Percentiles rank a stretch among this genome's conserved stretches.
These are phyloP conservation scores for Paraplagusia blochii DNA, from an alignment of 2,113 vertebrate genomes.

Conservation along the genomic window DNA sequence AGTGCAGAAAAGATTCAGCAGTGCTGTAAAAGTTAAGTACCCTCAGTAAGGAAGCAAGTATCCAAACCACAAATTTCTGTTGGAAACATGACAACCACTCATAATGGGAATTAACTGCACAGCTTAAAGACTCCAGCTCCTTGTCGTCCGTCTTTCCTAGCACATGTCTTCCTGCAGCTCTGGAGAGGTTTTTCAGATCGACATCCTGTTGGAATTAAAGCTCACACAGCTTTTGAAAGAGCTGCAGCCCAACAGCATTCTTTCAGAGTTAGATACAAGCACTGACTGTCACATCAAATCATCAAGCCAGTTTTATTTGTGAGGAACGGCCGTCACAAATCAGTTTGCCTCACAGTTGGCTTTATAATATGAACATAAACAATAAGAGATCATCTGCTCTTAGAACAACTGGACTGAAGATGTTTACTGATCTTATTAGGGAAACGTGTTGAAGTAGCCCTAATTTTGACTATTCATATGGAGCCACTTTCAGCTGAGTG, in stretches of 20 bases:
- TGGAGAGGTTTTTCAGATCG: constrained; percentile 33
- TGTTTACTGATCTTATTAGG: too few species aligned
- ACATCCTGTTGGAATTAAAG: constrained; percentile 49
- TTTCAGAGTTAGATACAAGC: constrained; percentile 5
- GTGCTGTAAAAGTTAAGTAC: constrained; percentile 57
- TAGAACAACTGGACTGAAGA: too few species aligned
- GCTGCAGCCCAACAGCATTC: constrained; percentile 29
- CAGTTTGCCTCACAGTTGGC: too few species aligned
- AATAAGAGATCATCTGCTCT: too few species aligned
- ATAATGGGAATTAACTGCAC: constrained; percentile 45
- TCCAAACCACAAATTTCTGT: constrained; percentile 60
- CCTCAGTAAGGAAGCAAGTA: constrained; percentile 36
- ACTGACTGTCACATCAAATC: neutral
- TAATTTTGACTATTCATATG: too few species aligned
- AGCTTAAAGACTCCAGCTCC: constrained; percentile 34
- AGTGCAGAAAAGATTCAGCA: constrained; percentile 34
- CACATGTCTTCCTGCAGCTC: constrained; percentile 28
- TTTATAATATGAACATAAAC: too few species aligned
- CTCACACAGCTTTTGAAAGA: constrained; percentile 29
- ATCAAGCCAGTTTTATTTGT: too few species aligned
- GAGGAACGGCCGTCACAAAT: too few species aligned
- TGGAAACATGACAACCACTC: constrained; percentile 46
- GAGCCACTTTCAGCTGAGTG: too few species aligned
- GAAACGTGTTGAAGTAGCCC: too few species aligned
- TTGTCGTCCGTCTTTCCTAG: constrained; percentile 24